phyloP scores from a whole-genome alignment of 2,797 vertebrate species.

The Gambelia wislizenii region DNA sequence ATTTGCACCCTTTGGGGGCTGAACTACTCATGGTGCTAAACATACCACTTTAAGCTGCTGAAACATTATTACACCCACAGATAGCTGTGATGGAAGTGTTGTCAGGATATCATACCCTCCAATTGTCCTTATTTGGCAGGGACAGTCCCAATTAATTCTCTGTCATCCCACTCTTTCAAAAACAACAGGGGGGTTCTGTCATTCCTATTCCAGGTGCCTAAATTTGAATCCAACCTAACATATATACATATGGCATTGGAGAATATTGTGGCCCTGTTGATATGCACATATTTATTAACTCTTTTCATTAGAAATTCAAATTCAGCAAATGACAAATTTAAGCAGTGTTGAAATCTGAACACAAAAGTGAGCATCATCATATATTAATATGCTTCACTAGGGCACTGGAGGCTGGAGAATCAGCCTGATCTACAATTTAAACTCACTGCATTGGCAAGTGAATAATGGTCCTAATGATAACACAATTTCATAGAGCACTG shows the following conservation, averaged over 20 bases:
- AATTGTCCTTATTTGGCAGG: too few relatives aligned
- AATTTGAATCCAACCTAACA: background rate
- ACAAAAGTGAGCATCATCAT: background rate
- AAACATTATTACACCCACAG: too few relatives aligned
- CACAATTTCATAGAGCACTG: background rate
- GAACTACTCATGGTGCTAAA: too few relatives aligned
- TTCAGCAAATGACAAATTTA: background rate
- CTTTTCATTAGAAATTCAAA: conserved; percentile 22
- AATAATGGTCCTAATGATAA: background rate
- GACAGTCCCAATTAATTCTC: too few relatives aligned
- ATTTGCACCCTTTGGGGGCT: too few relatives aligned
- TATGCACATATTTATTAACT: background rate
- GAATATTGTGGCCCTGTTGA: background rate
- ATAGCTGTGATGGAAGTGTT: too few relatives aligned
- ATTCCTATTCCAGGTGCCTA: background rate
- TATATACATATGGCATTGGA: background rate
- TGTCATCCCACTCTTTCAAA: too few relatives aligned
- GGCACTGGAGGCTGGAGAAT: background rate
- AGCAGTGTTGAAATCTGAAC: background rate
- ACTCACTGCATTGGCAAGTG: background rate
- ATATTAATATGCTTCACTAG: background rate
- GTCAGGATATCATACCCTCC: too few relatives aligned
- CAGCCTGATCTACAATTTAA: background rate
- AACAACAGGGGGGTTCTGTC: background rate
- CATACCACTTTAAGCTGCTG: too few relatives aligned